Conservation (phyloP, 2,797 vertebrate genomes). For the Poeciliopsis paucimaculata region DNA sequence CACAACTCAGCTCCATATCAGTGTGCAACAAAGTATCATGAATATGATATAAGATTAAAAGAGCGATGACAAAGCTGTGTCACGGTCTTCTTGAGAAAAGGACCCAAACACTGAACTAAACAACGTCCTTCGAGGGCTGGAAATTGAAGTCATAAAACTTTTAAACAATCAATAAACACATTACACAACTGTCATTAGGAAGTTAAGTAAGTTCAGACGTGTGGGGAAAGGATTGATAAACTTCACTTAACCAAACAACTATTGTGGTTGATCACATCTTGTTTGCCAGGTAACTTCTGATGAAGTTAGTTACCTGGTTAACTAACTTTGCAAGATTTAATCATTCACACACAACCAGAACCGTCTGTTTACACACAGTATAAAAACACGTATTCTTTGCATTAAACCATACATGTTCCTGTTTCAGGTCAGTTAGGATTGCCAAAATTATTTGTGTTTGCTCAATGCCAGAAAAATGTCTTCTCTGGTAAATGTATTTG, state of each 20-base stretch:
- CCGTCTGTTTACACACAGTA: not conserved
- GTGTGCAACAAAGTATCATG: not conserved
- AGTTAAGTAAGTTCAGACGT: not conserved
- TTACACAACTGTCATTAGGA: not conserved
- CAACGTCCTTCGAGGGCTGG: not conserved
- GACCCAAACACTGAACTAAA: not conserved
- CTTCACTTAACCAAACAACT: not conserved
- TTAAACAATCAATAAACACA: not conserved
- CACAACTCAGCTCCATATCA: not conserved
- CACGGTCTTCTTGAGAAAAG: not conserved
- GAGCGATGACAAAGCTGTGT: not conserved
- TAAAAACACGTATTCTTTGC: not conserved
- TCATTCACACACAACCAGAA: not conserved
- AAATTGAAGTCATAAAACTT: not conserved
- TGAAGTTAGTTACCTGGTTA: too few relatives aligned
- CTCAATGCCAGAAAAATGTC: not conserved
- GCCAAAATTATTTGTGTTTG: not conserved
- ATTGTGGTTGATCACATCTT: not conserved
- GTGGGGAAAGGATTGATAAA: not conserved
- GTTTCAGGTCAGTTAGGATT: not conserved
- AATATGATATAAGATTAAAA: not conserved
- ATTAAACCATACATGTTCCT: not conserved
- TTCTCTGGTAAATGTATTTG: not conserved
- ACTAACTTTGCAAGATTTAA: not conserved
- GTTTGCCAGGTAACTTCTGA: too few relatives aligned